phyloP scores from a whole-genome alignment of 92 coral and sea anemone species.

The Epizoanthus ramosus region DNA sequence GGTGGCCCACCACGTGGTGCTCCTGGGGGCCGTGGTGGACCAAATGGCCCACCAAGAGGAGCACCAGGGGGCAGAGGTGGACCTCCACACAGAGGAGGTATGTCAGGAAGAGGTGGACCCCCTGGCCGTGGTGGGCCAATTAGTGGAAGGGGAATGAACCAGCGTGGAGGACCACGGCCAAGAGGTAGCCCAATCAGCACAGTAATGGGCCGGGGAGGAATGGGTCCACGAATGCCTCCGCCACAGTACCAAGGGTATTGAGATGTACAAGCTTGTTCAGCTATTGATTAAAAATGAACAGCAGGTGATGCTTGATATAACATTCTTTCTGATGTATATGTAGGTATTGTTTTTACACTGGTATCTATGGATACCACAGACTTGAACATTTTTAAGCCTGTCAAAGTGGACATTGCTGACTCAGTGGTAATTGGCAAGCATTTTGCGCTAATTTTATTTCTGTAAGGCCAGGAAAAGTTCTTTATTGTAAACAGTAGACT shows the following conservation, averaged over 20 bases:
- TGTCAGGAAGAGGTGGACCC: constrained; percentile 56
- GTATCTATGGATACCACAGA: not conserved
- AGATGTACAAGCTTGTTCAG: not conserved
- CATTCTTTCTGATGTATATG: not conserved
- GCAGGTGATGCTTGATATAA: not conserved
- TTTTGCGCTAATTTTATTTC: not conserved
- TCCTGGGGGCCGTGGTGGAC: constrained; percentile 18
- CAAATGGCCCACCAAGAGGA: constrained; percentile 9
- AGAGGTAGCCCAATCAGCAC: constrained; percentile 44
- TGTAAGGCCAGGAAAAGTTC: too few species aligned
- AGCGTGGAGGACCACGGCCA: constrained; percentile 29
- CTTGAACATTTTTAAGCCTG: not conserved
- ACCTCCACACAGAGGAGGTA: constrained; percentile 40
- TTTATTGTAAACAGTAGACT: too few species aligned
- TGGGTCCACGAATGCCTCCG: constrained; percentile 34
- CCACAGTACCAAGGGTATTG: constrained; percentile 44
- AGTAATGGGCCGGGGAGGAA: constrained; percentile 39
- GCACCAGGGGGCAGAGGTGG: constrained; percentile 41
- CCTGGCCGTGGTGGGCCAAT: constrained; percentile 53
- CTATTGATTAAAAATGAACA: not conserved
- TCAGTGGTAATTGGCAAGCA: not conserved
- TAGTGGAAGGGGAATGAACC: constrained; percentile 17
- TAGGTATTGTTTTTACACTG: not conserved
- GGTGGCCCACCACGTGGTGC: constrained; percentile 14
- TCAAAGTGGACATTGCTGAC: not conserved